These are phyloP conservation scores for Verasper variegatus DNA, from an alignment of 2,113 vertebrate species.

Conservation along the genomic window DNA sequence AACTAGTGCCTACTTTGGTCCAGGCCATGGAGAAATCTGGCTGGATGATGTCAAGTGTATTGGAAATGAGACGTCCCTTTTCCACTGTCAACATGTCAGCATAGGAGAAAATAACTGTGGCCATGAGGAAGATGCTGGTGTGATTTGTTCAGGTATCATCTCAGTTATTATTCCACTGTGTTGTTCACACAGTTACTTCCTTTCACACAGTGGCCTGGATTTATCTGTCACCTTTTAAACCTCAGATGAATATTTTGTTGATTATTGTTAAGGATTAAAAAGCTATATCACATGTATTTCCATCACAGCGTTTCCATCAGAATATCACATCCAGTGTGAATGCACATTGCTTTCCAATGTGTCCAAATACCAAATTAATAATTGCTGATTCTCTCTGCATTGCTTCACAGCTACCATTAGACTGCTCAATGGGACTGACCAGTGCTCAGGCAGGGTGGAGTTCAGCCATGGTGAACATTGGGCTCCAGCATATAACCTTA, in stretches of 20 bases:
- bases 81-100: slow-evolving; percentile 37
- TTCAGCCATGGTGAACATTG: slow-evolving; percentile 37
- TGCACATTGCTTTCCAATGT: background rate
- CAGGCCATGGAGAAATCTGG: slow-evolving; percentile 54
- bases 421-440: slow-evolving; percentile 47
- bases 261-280: background rate
- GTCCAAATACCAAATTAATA: background rate
- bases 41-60: slow-evolving; percentile 62
- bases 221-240: background rate
- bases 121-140: slow-evolving; percentile 72
- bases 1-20: slow-evolving; percentile 56
- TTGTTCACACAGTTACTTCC: background rate
- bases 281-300: background rate
- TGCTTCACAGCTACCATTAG: slow-evolving; percentile 51
- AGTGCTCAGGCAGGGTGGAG: slow-evolving; percentile 73
- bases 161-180: background rate
- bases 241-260: background rate
- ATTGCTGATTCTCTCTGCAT: background rate
- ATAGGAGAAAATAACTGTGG: slow-evolving; percentile 60
- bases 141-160: slow-evolving; percentile 75
- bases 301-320: background rate
- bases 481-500: slow-evolving; percentile 27
- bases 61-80: slow-evolving; percentile 57
- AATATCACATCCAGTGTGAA: background rate
- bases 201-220: background rate